Conservation (phyloP, 2,113 vertebrate species). For the Thymallus thymallus region DNA sequence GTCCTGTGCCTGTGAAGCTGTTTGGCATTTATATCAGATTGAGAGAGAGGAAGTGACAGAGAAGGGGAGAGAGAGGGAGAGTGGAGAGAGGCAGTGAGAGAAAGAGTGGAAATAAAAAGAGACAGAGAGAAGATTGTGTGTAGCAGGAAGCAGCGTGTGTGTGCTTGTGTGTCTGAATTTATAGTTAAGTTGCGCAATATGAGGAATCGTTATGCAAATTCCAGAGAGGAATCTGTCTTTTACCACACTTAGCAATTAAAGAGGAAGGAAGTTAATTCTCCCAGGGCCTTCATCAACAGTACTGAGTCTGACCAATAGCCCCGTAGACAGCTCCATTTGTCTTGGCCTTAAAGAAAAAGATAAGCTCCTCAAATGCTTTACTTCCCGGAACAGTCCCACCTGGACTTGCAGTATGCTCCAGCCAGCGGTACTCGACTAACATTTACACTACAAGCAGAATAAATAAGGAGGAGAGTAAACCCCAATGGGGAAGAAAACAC, state of each 20-base stretch:
- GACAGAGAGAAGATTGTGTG: background rate
- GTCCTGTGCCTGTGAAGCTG: constrained; percentile 46
- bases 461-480: background rate
- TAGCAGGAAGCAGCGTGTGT: background rate
- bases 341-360: too few species aligned
- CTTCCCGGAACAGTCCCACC: background rate
- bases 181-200: background rate
- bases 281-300: background rate
- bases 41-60: background rate
- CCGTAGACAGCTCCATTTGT: background rate
- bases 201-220: background rate
- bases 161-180: background rate
- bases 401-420: background rate
- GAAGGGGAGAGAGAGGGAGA: background rate
- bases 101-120: background rate
- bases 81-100: background rate
- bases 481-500: background rate
- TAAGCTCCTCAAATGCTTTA: too few species aligned
- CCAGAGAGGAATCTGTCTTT: background rate
- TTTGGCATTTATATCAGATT: constrained; percentile 32
- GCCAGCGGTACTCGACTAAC: background rate
- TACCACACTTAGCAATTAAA: background rate
- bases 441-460: background rate
- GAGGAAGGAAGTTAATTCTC: background rate
- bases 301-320: background rate